Base-by-base conservation (phyloP, 2,888 invertebrate species). In the Gymnocheta viridis region DNA sequence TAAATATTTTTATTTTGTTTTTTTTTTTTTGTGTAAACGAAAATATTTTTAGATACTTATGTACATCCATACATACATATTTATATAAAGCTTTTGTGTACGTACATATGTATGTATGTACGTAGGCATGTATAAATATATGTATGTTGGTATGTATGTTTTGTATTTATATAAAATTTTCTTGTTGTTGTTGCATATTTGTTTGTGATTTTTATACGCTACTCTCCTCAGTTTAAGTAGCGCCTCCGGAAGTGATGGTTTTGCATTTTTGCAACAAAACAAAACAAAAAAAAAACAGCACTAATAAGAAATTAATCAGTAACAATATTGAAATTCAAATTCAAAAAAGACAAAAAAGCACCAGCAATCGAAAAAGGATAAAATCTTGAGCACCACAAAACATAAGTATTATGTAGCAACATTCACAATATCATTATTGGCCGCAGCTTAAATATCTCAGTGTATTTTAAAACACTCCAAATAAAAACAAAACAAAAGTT, bases 191-290 rank as follows among this genome's bases (percentile, higher is more conserved):
- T 56, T 60, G 51, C 66, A 27, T 79, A 35, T 69, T 74, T 85
- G 51, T 73, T 62, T 80, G 72, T 72, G 64, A 73, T 72, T 74
- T 82, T 76, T 83, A 67, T 82, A 83, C 17, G 77, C 80, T 78
- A 58, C 72, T 78, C 82, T 85, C 89, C 89, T 91, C 90, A 91
- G 91, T 91, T 89, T 89, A 89, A 90, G 89, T 90, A 91, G 91
- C 91, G 91, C 91, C 91, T 91, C 91, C 91, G 91, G 91, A 91
- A 91, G 91, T 91, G 91, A 91, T 90, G 91, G 91, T 91, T 89
- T 91, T 89, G 80, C 80, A 83, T 74, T 73, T 58, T 74, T 82
- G 73, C 72, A 73, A n/a, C n/a, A n/a, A n/a, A n/a, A n/a, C n/a
- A n/a, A n/a, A n/a, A n/a, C n/a, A n/a, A n/a, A n/a, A n/a, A n/a